These are phyloP conservation scores for Delphinapterus leucas DNA, from an alignment of 2,113 vertebrate genomes.

Conservation along the genomic window DNA sequence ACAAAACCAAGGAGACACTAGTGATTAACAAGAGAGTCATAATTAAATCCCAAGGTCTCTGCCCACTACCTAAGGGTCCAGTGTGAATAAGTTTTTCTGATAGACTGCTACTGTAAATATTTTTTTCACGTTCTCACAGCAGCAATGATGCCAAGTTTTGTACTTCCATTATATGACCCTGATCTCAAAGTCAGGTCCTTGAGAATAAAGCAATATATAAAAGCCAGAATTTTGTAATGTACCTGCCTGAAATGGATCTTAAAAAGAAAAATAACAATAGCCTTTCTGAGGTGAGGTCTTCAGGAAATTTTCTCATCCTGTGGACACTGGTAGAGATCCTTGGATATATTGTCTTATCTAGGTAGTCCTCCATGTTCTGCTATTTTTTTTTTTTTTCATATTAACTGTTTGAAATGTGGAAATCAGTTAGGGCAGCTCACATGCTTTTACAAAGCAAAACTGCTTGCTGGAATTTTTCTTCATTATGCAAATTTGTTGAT, in stretches of 20 bases:
- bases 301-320: background rate
- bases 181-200: conserved; percentile 40
- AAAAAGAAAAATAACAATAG: background rate
- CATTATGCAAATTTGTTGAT: background rate
- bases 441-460: background rate
- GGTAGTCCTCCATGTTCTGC: background rate
- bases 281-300: background rate
- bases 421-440: background rate
- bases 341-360: background rate
- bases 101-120: background rate
- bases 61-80: background rate
- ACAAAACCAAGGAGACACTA: conserved; percentile 35
- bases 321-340: background rate
- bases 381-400: background rate
- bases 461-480: background rate
- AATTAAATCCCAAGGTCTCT: conserved; percentile 36
- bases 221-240: background rate
- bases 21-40: conserved; percentile 33
- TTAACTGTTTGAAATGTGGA: background rate
- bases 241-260: background rate
- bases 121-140: background rate
- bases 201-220: conserved; percentile 12
- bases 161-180: conserved; percentile 33
- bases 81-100: conserved; percentile 33
- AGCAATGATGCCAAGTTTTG: conserved; percentile 4